These are phyloP conservation scores for Ataeniobius toweri DNA, from an alignment of 2,797 vertebrate species.

Conservation along the genomic window DNA sequence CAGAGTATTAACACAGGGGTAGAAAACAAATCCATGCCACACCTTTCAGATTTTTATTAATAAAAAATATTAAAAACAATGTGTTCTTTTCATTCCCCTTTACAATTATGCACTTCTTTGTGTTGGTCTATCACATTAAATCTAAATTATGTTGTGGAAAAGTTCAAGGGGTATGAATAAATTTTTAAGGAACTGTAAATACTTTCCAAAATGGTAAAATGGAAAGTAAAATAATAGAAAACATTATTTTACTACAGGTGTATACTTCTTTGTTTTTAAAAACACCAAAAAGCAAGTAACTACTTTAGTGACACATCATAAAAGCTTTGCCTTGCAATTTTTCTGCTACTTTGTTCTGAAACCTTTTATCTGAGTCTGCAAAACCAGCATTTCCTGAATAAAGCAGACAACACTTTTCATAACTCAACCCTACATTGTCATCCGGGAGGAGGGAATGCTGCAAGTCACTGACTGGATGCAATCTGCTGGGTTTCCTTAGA, in stretches of 20 bases:
- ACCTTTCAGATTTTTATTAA: neutral
- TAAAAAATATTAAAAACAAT: neutral
- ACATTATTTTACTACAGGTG: neutral
- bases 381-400: conserved; percentile 9
- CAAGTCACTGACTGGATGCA: too few relatives aligned
- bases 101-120: neutral
- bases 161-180: neutral
- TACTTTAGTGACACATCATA: neutral
- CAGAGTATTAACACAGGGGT: neutral
- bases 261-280: neutral
- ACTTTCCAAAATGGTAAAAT: neutral
- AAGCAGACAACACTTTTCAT: conserved; percentile 10
- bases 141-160: neutral
- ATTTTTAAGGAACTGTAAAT: neutral
- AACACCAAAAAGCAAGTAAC: conserved; percentile 7
- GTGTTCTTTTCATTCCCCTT: neutral
- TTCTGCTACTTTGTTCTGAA: conserved; percentile 17
- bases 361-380: conserved; percentile 28
- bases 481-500: too few relatives aligned
- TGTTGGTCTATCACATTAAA: neutral
- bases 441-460: too few relatives aligned
- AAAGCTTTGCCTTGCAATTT: conserved; percentile 35
- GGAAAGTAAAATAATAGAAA: neutral
- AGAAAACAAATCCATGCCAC: neutral
- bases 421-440: neutral